Percentiles rank a stretch among this genome's conserved stretches.
Conservation (phyloP, 2,113 vertebrate species). For the Hepsetus odoe region DNA sequence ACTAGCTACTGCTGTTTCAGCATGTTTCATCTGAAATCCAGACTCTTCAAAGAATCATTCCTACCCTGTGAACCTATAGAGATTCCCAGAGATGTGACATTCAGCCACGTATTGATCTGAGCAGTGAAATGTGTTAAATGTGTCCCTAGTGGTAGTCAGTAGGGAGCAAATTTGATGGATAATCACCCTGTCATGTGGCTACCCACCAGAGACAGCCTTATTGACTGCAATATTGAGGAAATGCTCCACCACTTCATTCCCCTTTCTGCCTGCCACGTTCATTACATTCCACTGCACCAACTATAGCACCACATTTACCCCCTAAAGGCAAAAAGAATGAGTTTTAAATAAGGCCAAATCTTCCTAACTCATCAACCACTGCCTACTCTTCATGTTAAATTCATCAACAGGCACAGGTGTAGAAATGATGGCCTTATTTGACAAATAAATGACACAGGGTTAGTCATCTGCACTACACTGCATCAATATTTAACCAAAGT, state of each 20-base stretch:
- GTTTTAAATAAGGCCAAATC: not conserved
- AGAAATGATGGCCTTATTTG: not conserved
- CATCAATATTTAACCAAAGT: not conserved
- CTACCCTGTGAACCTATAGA: not conserved
- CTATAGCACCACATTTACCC: conserved; percentile 11
- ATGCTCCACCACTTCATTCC: conserved; percentile 16
- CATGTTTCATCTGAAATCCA: not conserved
- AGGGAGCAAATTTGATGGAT: conserved; percentile 22
- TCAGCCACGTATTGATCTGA: conserved; percentile 16
- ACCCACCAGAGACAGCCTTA: conserved; percentile 33
- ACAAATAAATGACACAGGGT: not conserved
- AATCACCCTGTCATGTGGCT: conserved; percentile 36
- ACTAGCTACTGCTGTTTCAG: not conserved
- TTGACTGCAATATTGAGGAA: conserved; percentile 48
- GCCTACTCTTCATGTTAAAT: not conserved
- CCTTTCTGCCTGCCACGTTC: conserved; percentile 57
- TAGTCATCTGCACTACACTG: not conserved
- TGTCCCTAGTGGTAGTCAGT: not conserved
- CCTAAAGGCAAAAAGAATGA: not conserved
- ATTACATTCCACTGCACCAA: conserved; percentile 50
- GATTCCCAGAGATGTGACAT: conserved; percentile 1
- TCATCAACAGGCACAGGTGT: not conserved
- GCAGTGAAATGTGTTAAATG: conserved; percentile 1
- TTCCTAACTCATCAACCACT: not conserved
- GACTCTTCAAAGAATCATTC: not conserved